Evolutionary conservation across 2,888 invertebrate genomes (phyloP).

Genomic region (Thymelicus sylvestris): DNA sequence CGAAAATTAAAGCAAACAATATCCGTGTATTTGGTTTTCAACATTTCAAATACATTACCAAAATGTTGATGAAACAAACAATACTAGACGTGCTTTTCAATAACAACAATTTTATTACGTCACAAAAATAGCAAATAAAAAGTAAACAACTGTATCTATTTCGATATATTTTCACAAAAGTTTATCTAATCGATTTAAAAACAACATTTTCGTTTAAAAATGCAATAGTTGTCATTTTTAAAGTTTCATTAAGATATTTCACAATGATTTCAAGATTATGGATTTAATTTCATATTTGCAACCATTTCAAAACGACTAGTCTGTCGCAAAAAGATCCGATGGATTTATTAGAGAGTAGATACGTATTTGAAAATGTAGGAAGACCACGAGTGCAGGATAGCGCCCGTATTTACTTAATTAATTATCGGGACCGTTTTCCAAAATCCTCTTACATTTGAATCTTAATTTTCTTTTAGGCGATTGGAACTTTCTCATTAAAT

Average conservation of each 20-base stretch:
- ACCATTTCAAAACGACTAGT: background rate
- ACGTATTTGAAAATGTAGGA: constrained; percentile 6
- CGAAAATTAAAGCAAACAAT: constrained; percentile 51
- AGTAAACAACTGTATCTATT: too few species aligned
- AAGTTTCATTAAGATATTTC: background rate
- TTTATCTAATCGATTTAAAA: too few species aligned
- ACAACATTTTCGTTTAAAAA: too few species aligned
- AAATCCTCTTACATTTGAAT: constrained; percentile 59
- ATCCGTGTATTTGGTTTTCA: constrained; percentile 9
- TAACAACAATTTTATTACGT: too few species aligned
- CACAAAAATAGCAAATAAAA: too few species aligned
- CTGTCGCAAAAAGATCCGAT: background rate
- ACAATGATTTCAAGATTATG: background rate
- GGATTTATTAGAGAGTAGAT: background rate
- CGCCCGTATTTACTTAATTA: constrained; percentile 63
- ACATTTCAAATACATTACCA: background rate
- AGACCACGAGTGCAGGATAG: constrained; percentile 8
- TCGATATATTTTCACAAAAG: too few species aligned
- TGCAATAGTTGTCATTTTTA: background rate
- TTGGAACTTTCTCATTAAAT: constrained; percentile 68
- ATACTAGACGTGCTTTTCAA: background rate
- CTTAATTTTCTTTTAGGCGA: constrained; percentile 69
- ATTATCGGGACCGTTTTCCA: constrained; percentile 57
- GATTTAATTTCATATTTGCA: background rate
- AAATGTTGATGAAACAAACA: background rate